A percentile compares a stretch with the other conserved stretches of the same genome.
Evolutionary conservation across 2,113 vertebrate species (phyloP).

Genomic region (Chaetorhynchus papuensis): DNA sequence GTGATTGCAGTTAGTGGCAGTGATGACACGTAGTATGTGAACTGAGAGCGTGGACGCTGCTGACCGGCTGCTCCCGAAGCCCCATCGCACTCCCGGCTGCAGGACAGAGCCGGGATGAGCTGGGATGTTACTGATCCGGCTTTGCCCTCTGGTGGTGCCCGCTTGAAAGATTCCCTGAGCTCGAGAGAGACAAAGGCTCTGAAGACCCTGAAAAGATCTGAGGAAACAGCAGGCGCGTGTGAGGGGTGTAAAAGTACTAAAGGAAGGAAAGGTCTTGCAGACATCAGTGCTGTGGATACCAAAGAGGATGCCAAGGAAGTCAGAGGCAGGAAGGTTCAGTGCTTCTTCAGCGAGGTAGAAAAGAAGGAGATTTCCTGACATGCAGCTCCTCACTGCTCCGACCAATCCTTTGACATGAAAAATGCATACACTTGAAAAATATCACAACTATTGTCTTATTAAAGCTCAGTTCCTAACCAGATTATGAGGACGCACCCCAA

Average conservation of each 20-base stretch:
- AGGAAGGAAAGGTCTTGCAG: neutral
- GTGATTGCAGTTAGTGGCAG: neutral
- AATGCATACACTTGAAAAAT: neutral
- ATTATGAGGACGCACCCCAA: neutral
- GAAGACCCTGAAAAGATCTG: neutral
- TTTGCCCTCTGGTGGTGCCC: slow-evolving; percentile 54
- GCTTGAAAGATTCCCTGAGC: neutral
- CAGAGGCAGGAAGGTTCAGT: neutral
- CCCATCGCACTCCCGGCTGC: fast-evolving
- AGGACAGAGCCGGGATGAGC: neutral
- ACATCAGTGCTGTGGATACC: fast-evolving
- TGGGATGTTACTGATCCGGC: neutral
- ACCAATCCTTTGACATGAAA: neutral
- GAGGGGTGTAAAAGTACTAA: neutral
- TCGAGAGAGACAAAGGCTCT: neutral
- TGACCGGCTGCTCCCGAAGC: neutral
- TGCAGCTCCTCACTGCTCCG: neutral
- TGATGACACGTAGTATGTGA: fast-evolving
- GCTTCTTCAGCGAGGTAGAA: fast-evolving
- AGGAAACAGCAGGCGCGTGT: neutral
- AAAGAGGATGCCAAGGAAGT: neutral
- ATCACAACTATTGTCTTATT: neutral
- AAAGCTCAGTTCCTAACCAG: neutral
- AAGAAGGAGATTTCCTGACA: neutral
- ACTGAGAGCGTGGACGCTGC: neutral